Base-by-base conservation (phyloP, 2,113 vertebrate species). In the Buteo buteo region DNA sequence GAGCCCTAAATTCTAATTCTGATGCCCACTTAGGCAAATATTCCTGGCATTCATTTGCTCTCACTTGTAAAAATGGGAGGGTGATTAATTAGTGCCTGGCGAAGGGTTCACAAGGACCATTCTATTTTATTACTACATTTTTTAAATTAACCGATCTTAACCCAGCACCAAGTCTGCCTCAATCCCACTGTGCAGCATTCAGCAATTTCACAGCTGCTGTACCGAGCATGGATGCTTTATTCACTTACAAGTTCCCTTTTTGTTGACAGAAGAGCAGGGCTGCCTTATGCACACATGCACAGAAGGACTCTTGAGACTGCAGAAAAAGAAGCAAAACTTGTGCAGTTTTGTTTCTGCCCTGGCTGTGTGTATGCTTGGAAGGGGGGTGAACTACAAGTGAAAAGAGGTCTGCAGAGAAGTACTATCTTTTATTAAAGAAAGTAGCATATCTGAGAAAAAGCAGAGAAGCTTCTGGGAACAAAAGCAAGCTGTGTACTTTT, bases 111-210 rank as follows among this genome's bases (percentile, higher is more conserved):
- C 38, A 82, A 86, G 71, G 67, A 42, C 67, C 61, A 50, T 67
- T 61, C 45, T 52, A 40, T 92, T 92, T 90, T 69, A 80, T 49
- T 84, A 31, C 28, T 72, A 18, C 31, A 18, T n/a, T 90, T 85
- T 32, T 3, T 12, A 86, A 90, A 95, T 57, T 47, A 79, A 55
- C 66, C 57, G 4, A 44, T 65, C 65, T 72, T 62, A 52, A 55
- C 36, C 52, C 38, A 28, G 47, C 36, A 62, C 54, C 42, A n/a
- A 64, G 47, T 38, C 84, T 62, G 49, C 69, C 40, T 55, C 36
- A 47, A 6, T 52, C 36, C 24, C 45, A 13, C 40, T 0, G 0
- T 1, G 2, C 18, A 54, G 54, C 40, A 25, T 17, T 73, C 45
- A 9, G 65, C 40, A 57, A 21, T 70, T 26, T 38, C 54, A 22